phyloP scores from a whole-genome alignment of 2,797 vertebrate genomes.

The Epinephelus awoara region DNA sequence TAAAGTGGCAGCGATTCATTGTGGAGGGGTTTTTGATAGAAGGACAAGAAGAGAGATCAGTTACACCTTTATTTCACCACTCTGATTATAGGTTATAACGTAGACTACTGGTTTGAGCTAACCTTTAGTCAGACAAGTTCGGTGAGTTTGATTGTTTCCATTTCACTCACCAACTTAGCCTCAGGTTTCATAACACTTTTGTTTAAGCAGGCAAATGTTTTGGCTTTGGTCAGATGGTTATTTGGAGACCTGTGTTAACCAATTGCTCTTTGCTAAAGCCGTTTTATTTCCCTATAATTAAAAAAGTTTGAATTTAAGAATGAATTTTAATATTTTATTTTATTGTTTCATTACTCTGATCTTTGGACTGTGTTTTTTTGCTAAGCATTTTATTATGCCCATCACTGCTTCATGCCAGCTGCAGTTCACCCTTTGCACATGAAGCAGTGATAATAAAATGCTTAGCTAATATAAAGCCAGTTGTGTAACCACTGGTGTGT shows the following conservation, averaged over 20 bases:
- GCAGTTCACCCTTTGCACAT: conserved; percentile 10
- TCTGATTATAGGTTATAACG: background rate
- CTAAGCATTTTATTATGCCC: no score
- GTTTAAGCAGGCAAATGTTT: background rate
- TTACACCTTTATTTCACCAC: background rate
- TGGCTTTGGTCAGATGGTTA: background rate
- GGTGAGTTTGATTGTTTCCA: background rate
- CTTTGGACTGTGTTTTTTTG: background rate
- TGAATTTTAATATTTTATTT: background rate
- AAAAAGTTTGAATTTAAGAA: background rate
- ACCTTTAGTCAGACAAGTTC: background rate
- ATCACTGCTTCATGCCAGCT: conserved; percentile 21
- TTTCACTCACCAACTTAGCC: background rate
- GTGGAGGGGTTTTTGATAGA: background rate
- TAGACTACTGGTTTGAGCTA: background rate
- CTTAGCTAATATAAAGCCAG: conserved; percentile 28
- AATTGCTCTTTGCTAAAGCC: background rate
- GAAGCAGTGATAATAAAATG: conserved; percentile 29
- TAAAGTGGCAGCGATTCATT: conserved; percentile 17
- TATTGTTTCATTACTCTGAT: background rate
- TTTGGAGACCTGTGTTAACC: background rate
- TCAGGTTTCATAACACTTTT: conserved; percentile 10
- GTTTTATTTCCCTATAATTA: background rate
- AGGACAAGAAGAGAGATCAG: background rate
- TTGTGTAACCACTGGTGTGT: conserved; percentile 47